Conservation (phyloP, 2,113 vertebrate genomes). For the Upupa epops region DNA sequence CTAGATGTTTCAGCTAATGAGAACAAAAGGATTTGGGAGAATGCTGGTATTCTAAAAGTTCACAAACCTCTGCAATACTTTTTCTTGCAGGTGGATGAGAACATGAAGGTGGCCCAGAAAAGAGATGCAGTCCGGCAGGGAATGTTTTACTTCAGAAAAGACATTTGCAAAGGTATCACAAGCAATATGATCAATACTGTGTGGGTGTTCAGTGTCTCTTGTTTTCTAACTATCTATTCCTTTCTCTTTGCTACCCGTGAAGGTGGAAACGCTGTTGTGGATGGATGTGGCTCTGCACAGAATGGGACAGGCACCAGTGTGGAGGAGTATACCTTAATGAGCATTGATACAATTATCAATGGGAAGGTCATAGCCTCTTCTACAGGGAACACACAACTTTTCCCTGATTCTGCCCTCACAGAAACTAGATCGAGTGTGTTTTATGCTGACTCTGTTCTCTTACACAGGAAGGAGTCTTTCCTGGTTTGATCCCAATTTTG, state of each 20-base stretch:
- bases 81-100: conserved; percentile 91
- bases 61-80: background rate
- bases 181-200: background rate
- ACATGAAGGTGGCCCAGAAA: conserved; percentile 95
- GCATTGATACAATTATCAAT: conserved; percentile 98
- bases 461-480: conserved; percentile 92
- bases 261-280: conserved; percentile 88
- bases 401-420: background rate
- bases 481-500: conserved; percentile 93
- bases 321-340: conserved; percentile 92
- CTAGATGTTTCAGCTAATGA: background rate
- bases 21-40: background rate
- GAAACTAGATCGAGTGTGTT: background rate
- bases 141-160: conserved; percentile 96
- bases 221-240: background rate
- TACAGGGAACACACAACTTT: background rate
- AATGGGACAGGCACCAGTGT: conserved; percentile 74
- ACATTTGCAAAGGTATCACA: conserved; percentile 90
- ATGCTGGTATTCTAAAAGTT: background rate
- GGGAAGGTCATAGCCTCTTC: conserved; percentile 84
- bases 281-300: conserved; percentile 79
- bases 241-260: background rate
- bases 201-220: background rate
- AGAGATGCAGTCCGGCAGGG: conserved; percentile 90
- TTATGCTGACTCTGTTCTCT: conserved; percentile 13